These are phyloP conservation scores for Fundulus diaphanus DNA, from an alignment of 2,797 vertebrate genomes.

Conservation along the genomic window DNA sequence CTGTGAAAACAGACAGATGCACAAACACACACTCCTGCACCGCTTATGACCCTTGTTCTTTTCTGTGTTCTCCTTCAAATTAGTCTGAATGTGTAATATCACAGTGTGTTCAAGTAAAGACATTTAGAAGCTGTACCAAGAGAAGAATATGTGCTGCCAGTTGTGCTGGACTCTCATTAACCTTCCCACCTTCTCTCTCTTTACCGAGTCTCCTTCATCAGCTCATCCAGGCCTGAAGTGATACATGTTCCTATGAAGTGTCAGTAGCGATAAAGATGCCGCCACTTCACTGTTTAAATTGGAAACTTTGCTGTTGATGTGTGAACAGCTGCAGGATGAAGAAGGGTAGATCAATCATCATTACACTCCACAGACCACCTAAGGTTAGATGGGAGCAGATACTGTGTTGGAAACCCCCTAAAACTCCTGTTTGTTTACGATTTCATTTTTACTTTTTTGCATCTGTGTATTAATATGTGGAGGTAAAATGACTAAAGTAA, in stretches of 20 bases:
- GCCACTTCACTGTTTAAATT: slow-evolving; percentile 82
- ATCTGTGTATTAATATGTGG: slow-evolving; percentile 72
- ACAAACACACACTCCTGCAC: slow-evolving; percentile 22
- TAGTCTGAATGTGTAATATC: slow-evolving; percentile 66
- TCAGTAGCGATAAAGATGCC: slow-evolving; percentile 80
- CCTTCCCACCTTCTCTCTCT: slow-evolving; percentile 70
- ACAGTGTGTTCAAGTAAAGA: slow-evolving; percentile 46
- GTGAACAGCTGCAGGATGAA: slow-evolving; percentile 83
- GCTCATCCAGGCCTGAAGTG: slow-evolving; percentile 76
- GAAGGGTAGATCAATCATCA: slow-evolving; percentile 82
- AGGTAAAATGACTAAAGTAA: slow-evolving; percentile 48
- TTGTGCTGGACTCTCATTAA: slow-evolving; percentile 78
- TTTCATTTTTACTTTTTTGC: slow-evolving; percentile 56
- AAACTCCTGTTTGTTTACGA: slow-evolving; percentile 79
- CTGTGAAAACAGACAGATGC: slow-evolving; percentile 44
- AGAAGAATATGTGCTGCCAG: slow-evolving; percentile 60
- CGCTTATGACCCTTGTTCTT: slow-evolving; percentile 67
- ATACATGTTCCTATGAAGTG: slow-evolving; percentile 76
- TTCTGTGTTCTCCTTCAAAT: slow-evolving; percentile 65
- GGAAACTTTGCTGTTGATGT: slow-evolving; percentile 81
- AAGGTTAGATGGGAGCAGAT: slow-evolving; percentile 78
- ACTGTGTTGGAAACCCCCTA: slow-evolving; percentile 73
- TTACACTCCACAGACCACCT: slow-evolving; percentile 68
- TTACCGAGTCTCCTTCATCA: slow-evolving; percentile 75
- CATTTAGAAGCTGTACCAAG: slow-evolving; percentile 47